Conservation (phyloP, 2,113 vertebrate species). For the Eclectus roratus region DNA sequence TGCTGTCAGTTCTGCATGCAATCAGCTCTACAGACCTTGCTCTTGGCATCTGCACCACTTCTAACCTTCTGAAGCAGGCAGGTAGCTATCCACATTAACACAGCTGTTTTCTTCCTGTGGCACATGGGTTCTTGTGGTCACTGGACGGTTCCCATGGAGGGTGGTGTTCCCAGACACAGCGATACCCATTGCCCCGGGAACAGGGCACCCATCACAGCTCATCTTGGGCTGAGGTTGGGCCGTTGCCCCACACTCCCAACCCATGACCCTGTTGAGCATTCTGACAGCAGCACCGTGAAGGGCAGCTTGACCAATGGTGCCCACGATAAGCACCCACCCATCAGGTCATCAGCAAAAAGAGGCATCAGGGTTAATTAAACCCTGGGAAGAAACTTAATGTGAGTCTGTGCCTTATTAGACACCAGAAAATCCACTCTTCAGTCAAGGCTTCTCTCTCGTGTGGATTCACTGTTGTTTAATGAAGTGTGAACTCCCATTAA, state of each 20-base stretch:
- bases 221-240: background rate
- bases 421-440: background rate
- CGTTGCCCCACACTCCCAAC: background rate
- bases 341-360: background rate
- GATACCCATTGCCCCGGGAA: rapidly evolving
- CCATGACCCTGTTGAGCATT: background rate
- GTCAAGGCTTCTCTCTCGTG: background rate
- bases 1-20: background rate
- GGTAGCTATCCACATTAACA: background rate
- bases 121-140: rapidly evolving
- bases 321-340: background rate
- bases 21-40: background rate
- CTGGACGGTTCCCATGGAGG: background rate
- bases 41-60: background rate
- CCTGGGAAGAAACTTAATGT: background rate
- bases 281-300: rapidly evolving
- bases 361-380: background rate
- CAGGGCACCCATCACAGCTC: rapidly evolving
- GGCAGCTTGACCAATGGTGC: rapidly evolving
- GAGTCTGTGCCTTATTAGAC: background rate
- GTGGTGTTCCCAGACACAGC: background rate
- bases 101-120: background rate
- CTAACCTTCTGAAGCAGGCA: background rate
- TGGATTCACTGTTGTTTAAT: background rate
- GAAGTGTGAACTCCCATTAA: background rate